Evolutionary conservation across 2,797 vertebrate species (phyloP).

Genomic region (Dromococcyx pavoninus): DNA sequence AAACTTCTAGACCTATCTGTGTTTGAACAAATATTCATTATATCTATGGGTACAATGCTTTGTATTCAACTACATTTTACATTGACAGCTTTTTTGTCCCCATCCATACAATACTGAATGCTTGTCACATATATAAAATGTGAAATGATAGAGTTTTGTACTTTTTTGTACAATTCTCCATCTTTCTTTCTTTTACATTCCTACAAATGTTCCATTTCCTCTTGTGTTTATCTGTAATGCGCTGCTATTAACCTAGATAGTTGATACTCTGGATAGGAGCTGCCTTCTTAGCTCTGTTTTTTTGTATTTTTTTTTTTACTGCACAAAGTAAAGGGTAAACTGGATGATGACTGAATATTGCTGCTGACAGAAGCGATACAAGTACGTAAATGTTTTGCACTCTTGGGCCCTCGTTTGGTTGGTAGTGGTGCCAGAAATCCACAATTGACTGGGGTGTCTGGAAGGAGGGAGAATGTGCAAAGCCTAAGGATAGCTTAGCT

Average conservation of each 20-base stretch:
- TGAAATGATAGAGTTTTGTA: background rate
- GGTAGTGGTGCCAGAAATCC: background rate
- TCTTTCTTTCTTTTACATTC: background rate
- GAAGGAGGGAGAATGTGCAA: background rate
- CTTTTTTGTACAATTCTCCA: background rate
- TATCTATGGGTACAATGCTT: background rate
- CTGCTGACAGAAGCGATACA: background rate
- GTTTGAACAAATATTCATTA: background rate
- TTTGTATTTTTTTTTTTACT: background rate
- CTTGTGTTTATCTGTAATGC: background rate
- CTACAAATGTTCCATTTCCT: background rate
- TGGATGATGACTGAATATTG: background rate
- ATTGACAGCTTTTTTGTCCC: background rate
- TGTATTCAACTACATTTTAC: background rate
- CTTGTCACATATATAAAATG: background rate
- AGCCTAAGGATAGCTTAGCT: background rate
- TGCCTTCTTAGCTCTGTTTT: background rate
- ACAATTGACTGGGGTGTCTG: background rate
- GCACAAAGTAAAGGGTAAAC: background rate
- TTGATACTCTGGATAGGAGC: background rate
- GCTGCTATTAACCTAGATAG: background rate
- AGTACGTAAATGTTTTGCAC: accelerated
- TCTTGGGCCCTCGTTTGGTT: background rate
- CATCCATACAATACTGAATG: background rate
- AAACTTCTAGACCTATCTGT: background rate